phyloP scores from a whole-genome alignment of 2,113 vertebrate genomes.

The Dasyprocta punctata region DNA sequence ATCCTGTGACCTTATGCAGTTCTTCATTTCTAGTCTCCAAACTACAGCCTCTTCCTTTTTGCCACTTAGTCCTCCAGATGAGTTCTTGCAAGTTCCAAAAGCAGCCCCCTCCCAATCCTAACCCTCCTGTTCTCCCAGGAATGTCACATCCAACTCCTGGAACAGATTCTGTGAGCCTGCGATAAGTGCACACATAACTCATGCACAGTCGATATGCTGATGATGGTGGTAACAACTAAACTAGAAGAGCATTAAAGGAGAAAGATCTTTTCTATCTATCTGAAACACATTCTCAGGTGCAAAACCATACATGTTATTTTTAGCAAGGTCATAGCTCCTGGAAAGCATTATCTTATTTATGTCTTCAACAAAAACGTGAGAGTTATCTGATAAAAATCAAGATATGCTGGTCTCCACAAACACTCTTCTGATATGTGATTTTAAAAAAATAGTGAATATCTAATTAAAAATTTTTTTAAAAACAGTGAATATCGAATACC shows the following conservation, averaged over 20 bases:
- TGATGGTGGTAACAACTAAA: background rate
- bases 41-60: background rate
- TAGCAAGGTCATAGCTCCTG: background rate
- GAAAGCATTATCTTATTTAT: constrained; percentile 23
- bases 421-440: background rate
- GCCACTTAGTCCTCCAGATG: background rate
- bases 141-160: accelerated
- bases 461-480: too few species aligned
- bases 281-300: constrained; percentile 42
- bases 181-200: background rate
- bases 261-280: background rate
- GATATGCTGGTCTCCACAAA: background rate
- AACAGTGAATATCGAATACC: constrained; percentile 56
- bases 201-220: background rate
- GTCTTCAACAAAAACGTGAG: constrained; percentile 43
- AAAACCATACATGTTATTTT: background rate
- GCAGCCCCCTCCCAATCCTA: background rate
- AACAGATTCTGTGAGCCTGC: background rate
- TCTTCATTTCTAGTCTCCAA: background rate
- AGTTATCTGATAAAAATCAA: constrained; percentile 31
- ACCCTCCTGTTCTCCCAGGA: background rate
- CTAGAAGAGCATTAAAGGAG: background rate
- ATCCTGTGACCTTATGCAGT: background rate
- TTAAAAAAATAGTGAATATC: constrained; percentile 37
- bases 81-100: background rate